phyloP scores from a whole-genome alignment of 2,797 vertebrate genomes.

The Bradypodion pumilum region DNA sequence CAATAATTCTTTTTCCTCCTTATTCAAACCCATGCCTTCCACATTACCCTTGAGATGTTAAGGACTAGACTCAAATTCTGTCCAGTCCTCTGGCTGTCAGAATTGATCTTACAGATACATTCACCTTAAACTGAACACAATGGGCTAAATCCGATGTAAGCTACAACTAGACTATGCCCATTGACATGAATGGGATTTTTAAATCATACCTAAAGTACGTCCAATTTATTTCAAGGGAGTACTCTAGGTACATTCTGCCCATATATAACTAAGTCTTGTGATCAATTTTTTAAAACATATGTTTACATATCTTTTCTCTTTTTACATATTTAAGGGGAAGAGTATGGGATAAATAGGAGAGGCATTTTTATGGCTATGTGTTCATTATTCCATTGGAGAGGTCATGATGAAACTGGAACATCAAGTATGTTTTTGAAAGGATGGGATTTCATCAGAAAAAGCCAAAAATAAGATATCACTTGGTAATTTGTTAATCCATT shows the following conservation, averaged over 20 bases:
- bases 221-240: no score
- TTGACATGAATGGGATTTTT: no score
- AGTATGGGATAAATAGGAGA: constrained; percentile 44
- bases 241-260: no score
- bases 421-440: constrained; percentile 69
- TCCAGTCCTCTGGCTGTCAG: constrained; percentile 33
- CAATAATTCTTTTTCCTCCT: no score
- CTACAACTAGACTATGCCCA: no score
- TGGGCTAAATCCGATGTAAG: no score
- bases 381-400: constrained; percentile 65
- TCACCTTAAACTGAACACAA: constrained; percentile 15
- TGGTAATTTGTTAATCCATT: constrained; percentile 77
- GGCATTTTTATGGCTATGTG: constrained; percentile 1
- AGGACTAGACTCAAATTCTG: constrained; percentile 4
- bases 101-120: constrained; percentile 49
- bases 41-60: constrained; percentile 1
- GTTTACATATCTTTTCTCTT: no score
- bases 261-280: constrained; percentile 28
- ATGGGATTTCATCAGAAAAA: constrained; percentile 70
- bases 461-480: constrained; percentile 74
- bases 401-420: constrained; percentile 63
- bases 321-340: constrained; percentile 53
- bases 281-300: no score
- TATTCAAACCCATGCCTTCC: no score
- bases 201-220: no score